A percentile compares a stretch with the other conserved stretches of the same genome.
These are phyloP conservation scores for Alviniconcha strummeri DNA, from an alignment of 2,888 invertebrate species.

Conservation along the genomic window DNA sequence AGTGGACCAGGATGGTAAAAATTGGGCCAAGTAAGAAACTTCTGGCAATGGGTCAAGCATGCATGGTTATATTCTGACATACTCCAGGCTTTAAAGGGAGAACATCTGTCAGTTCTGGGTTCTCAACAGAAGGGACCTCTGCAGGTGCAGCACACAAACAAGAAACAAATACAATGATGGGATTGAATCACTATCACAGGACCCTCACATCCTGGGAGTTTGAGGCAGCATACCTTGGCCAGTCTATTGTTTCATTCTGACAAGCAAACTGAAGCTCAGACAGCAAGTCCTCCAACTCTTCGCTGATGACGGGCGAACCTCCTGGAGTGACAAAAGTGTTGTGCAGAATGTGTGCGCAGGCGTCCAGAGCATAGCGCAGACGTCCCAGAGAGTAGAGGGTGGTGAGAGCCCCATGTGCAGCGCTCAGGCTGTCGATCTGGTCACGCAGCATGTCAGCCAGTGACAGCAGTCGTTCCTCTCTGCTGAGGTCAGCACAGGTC, in stretches of 20 bases:
- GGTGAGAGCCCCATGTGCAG: conserved; percentile 1
- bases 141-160: no score
- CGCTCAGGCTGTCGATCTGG: neutral
- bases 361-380: conserved; percentile 28
- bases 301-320: conserved; percentile 39
- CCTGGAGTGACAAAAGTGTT: conserved; percentile 47
- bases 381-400: conserved; percentile 39
- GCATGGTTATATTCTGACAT: no score
- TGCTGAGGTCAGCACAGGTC: neutral
- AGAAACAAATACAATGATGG: no score
- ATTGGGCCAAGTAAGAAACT: no score
- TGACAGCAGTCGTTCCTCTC: neutral
- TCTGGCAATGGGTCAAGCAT: no score
- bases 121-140: no score
- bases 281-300: conserved; percentile 6
- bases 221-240: conserved; percentile 45
- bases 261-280: conserved; percentile 2
- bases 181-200: no score
- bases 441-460: conserved; percentile 7
- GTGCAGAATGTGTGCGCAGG: conserved; percentile 42
- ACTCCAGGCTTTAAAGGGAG: no score
- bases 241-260: conserved; percentile 30
- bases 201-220: no score
- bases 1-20: no score
- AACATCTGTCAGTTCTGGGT: no score